Evolutionary conservation across 1,140 invertebrate genomes (phyloP).

Genomic region (Calycopis cecrops): DNA sequence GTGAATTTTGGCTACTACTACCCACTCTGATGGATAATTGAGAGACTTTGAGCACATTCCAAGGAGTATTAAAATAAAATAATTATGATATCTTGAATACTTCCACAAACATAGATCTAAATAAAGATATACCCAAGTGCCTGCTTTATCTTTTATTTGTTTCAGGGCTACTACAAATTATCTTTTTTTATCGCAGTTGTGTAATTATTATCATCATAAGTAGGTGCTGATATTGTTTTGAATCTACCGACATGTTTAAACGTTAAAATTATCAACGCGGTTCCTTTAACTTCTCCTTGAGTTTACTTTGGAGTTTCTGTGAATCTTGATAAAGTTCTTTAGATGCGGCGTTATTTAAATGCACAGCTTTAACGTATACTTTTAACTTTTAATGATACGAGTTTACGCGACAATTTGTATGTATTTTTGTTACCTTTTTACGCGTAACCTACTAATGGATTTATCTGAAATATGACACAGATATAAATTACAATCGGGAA

Average conservation of each 20-base stretch:
- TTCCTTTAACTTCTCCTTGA: background rate
- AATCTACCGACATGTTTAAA: slow-evolving; percentile 5
- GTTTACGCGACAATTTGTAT: too few relatives aligned
- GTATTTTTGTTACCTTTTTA: too few relatives aligned
- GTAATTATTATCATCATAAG: slow-evolving; percentile 6
- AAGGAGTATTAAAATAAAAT: too few relatives aligned
- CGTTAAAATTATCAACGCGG: background rate
- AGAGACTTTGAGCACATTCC: too few relatives aligned
- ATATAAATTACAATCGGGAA: too few relatives aligned
- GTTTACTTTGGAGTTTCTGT: background rate
- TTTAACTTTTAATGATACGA: background rate
- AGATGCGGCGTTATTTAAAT: slow-evolving; percentile 1
- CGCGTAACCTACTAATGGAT: too few relatives aligned
- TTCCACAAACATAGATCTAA: too few relatives aligned
- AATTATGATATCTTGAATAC: too few relatives aligned
- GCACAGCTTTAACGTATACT: background rate
- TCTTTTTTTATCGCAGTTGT: slow-evolving; percentile 7
- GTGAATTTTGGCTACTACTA: too few relatives aligned
- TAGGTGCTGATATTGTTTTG: background rate
- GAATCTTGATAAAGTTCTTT: background rate
- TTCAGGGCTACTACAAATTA: slow-evolving; percentile 5
- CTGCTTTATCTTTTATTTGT: background rate
- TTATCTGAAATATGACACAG: too few relatives aligned
- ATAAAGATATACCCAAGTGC: too few relatives aligned
- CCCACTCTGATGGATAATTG: too few relatives aligned